Percentiles rank a stretch among this genome's conserved stretches.
These are phyloP conservation scores for Adelognathus sp. DNA, from an alignment of 2,888 invertebrate species.

Conservation along the genomic window DNA sequence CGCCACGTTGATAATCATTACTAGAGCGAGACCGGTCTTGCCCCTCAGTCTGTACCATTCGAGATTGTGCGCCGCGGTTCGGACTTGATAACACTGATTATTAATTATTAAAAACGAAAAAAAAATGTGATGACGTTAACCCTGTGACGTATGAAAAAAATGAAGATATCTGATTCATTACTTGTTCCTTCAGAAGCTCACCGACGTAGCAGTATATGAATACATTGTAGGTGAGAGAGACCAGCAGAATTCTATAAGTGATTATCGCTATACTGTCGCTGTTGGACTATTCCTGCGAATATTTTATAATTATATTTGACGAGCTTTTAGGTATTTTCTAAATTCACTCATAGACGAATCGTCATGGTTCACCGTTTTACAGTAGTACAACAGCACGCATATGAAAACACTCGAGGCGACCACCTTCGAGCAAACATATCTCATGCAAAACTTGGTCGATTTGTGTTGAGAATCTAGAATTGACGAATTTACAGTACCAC, in stretches of 20 bases:
- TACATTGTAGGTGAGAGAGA: conserved; percentile 57
- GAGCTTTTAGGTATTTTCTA: no score
- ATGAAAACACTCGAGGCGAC: conserved; percentile 72
- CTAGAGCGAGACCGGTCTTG: conserved; percentile 27
- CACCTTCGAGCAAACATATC: conserved; percentile 72
- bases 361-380: conserved; percentile 42
- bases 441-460: conserved; percentile 69
- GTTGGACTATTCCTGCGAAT: conserved; percentile 61
- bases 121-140: no score
- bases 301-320: neutral
- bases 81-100: conserved; percentile 39
- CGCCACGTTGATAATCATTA: conserved; percentile 45
- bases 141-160: no score
- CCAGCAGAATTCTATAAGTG: conserved; percentile 53
- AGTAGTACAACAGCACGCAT: conserved; percentile 73
- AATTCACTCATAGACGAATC: no score
- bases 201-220: conserved; percentile 62
- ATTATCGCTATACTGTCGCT: conserved; percentile 53
- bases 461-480: conserved; percentile 65
- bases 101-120: neutral
- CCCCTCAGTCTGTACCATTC: conserved; percentile 56
- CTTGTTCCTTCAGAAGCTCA: no score
- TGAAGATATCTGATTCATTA: no score
- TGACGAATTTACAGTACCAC: neutral
- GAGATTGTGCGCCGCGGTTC: conserved; percentile 41